Evolutionary conservation across 1,140 invertebrate genomes (phyloP).

Genomic region (Hermetia illucens): DNA sequence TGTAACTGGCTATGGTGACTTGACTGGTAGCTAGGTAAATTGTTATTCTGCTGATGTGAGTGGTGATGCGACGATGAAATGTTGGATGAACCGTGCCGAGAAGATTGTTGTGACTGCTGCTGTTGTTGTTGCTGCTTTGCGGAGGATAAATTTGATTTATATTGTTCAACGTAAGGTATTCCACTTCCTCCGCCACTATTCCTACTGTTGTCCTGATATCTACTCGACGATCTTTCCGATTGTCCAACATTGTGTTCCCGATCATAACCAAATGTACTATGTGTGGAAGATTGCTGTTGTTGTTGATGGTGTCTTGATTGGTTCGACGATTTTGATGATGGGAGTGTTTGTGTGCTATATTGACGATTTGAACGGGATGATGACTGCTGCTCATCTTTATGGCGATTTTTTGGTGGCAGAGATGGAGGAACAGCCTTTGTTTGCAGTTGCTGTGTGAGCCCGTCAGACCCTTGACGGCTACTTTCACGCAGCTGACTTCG

Average conservation of each 20-base stretch:
- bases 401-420: constrained; percentile 27
- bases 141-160: background rate
- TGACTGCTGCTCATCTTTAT: constrained; percentile 16
- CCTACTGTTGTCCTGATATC: background rate
- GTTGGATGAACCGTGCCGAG: background rate
- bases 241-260: background rate
- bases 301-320: constrained; percentile 16
- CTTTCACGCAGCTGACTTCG: background rate
- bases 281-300: constrained; percentile 9
- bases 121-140: background rate
- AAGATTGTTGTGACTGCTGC: too few relatives aligned
- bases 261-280: constrained; percentile 9
- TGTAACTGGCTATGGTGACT: constrained; percentile 9
- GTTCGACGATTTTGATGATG: constrained; percentile 17
- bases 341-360: constrained; percentile 25
- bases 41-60: background rate
- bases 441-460: constrained; percentile 11
- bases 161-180: constrained; percentile 17
- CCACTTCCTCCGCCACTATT: too few relatives aligned
- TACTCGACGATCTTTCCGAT: too few relatives aligned
- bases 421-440: constrained; percentile 20
- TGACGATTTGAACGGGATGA: constrained; percentile 8
- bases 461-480: background rate
- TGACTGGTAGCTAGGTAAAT: background rate
- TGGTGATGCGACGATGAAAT: background rate